phyloP scores from a whole-genome alignment of 1,140 invertebrate genomes.

The Batillaria attramentaria region DNA sequence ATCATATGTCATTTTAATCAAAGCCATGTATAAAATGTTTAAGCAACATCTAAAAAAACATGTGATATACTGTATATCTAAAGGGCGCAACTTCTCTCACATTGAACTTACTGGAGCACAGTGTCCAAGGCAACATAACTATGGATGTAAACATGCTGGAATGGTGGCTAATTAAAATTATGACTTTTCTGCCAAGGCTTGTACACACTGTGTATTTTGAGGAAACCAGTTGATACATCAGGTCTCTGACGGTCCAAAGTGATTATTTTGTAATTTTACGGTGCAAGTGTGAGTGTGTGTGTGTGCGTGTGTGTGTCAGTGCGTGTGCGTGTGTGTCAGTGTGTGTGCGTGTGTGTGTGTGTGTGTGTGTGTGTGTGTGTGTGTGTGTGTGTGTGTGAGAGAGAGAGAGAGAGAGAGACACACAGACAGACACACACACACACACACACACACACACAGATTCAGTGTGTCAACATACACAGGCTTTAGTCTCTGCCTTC shows the following conservation, averaged over 20 bases:
- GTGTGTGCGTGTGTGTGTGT: neutral
- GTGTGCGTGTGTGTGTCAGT: neutral
- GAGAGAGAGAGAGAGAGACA: neutral
- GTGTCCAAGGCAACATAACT: neutral
- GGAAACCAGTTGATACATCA: too few species aligned
- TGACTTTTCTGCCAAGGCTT: neutral
- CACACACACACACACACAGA: constrained; percentile 11
- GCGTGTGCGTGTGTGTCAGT: neutral
- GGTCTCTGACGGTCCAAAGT: too few species aligned
- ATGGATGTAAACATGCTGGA: neutral
- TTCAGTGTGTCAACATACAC: neutral
- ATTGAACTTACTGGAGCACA: neutral
- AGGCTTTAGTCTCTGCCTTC: neutral
- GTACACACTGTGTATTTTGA: neutral
- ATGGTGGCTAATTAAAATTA: neutral
- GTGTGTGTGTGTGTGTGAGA: neutral
- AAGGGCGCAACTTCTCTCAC: too few species aligned
- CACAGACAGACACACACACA: constrained; percentile 5
- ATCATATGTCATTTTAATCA: too few species aligned
- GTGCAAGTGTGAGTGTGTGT: neutral
- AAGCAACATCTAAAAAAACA: too few species aligned
- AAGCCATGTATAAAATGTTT: too few species aligned
- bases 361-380: neutral
- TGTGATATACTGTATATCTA: too few species aligned
- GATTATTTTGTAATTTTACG: too few species aligned